Percentiles rank a stretch among this genome's conserved stretches.
Evolutionary conservation across 1,140 invertebrate species (phyloP).

Genomic region (Acromyrmex heyeri): DNA sequence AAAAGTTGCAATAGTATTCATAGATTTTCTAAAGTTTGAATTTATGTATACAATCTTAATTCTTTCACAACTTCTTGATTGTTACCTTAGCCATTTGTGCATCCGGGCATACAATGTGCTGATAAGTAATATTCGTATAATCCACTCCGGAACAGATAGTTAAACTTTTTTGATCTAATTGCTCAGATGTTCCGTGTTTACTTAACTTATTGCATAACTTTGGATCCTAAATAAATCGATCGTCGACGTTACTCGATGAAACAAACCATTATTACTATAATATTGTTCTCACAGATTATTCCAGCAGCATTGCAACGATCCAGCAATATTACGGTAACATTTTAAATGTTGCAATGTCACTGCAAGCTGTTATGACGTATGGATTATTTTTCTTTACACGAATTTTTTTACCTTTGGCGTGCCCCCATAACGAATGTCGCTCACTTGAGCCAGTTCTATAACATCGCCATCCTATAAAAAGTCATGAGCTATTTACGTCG

Average conservation of each 20-base stretch:
- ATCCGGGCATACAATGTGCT: slow-evolving; percentile 97
- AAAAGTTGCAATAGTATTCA: no score
- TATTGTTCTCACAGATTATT: background rate
- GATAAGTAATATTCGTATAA: slow-evolving; percentile 99
- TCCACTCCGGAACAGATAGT: slow-evolving; percentile 99
- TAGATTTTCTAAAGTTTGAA: no score
- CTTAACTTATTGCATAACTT: slow-evolving; percentile 93
- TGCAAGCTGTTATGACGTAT: no score
- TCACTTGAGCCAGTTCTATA: slow-evolving; percentile 98
- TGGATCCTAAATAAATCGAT: slow-evolving; percentile 89
- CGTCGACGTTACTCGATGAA: background rate
- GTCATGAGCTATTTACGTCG: background rate
- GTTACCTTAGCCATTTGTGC: slow-evolving; percentile 96
- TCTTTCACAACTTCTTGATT: slow-evolving; percentile 19
- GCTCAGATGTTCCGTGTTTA: slow-evolving; percentile 91
- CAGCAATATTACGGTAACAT: no score
- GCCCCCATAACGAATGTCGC: slow-evolving; percentile 96
- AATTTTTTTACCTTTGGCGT: slow-evolving; percentile 91
- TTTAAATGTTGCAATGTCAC: no score
- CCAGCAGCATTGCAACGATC: no score
- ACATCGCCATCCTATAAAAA: slow-evolving; percentile 96
- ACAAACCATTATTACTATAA: background rate
- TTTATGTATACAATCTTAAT: background rate
- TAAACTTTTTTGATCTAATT: slow-evolving; percentile 96
- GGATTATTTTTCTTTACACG: background rate